Conservation (phyloP, 92 coral and sea anemone genomes). For the Zoanthus gigantus region DNA sequence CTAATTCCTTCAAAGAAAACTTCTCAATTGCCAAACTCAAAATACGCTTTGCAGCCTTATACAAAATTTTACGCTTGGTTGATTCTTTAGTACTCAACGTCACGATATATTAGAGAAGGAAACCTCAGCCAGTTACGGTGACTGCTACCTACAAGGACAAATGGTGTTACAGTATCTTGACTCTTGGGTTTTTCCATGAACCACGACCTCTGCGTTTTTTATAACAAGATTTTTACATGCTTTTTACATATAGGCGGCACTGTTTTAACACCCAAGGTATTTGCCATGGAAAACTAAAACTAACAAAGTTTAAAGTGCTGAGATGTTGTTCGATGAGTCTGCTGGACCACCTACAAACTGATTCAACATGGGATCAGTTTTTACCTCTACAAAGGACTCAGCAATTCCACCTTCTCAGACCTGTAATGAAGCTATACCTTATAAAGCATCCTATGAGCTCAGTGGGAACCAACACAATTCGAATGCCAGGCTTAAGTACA, state of each 20-base stretch:
- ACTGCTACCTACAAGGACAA: too few species aligned
- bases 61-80: constrained; percentile 10
- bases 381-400: background rate
- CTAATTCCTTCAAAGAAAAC: background rate
- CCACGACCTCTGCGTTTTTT: too few species aligned
- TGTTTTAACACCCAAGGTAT: too few species aligned
- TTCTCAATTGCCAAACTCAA: background rate
- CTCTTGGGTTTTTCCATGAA: background rate
- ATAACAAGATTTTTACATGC: too few species aligned
- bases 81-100: background rate
- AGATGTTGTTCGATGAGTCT: background rate
- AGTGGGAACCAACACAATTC: background rate
- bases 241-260: too few species aligned
- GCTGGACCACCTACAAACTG: background rate
- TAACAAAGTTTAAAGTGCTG: too few species aligned
- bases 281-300: too few species aligned
- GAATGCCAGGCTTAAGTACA: constrained; percentile 32
- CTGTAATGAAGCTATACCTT: background rate
- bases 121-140: background rate
- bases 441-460: background rate
- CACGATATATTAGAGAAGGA: background rate
- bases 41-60: background rate
- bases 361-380: background rate
- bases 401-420: background rate
- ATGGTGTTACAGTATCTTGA: background rate